Conservation (phyloP, 2,113 vertebrate species). For the Coptodon bakossiorum region DNA sequence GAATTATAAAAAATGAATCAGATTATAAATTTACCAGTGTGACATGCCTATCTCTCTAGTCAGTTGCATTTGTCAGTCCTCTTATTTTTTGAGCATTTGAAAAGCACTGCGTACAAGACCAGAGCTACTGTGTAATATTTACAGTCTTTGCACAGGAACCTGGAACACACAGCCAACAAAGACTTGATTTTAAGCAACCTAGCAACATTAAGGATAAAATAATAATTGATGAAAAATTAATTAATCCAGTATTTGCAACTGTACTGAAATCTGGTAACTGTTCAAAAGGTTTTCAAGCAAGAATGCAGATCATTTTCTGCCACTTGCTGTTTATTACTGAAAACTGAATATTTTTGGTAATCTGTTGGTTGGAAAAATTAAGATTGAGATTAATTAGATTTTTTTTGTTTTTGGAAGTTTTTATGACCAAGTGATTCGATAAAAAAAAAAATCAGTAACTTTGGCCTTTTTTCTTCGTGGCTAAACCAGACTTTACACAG, state of each 20-base stretch:
- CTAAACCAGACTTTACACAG: too few relatives aligned
- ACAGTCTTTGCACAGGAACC: neutral
- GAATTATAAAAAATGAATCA: neutral
- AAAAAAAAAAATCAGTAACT: neutral
- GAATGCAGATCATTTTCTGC: neutral
- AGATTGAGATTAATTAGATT: neutral
- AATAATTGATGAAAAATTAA: neutral
- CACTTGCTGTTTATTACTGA: neutral
- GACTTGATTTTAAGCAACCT: neutral
- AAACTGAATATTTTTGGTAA: neutral
- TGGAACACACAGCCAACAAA: neutral
- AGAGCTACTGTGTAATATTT: neutral
- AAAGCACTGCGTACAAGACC: neutral
- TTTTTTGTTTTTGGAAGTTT: neutral
- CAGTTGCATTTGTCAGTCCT: neutral
- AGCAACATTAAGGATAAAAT: neutral
- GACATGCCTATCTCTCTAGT: neutral
- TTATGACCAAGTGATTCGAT: accelerated
- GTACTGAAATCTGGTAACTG: neutral
- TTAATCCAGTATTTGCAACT: neutral
- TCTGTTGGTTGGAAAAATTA: neutral
- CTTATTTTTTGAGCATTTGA: neutral
- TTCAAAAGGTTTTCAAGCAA: neutral
- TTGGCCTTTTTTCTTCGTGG: neutral
- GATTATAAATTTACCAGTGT: neutral